Percentiles rank a stretch among this genome's conserved stretches.
These are phyloP conservation scores for Electrona antarctica DNA, from an alignment of 2,113 vertebrate genomes.

Conservation along the genomic window DNA sequence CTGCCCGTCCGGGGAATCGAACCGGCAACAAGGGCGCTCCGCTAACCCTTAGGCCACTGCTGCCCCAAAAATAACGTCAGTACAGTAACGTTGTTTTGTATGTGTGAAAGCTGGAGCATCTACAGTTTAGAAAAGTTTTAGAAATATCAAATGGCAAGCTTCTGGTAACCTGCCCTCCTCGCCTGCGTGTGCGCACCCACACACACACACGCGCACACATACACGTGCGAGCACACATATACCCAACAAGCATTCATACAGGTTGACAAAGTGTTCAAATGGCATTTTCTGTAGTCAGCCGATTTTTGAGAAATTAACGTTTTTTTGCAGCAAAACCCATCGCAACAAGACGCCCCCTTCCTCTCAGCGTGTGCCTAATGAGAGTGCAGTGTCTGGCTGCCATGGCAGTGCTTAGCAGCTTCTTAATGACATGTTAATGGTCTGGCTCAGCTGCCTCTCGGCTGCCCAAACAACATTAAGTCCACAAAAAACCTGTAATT, in stretches of 20 bases:
- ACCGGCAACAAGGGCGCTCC: no score
- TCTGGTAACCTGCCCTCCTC: no score
- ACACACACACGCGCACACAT: background rate
- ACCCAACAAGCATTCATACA: no score
- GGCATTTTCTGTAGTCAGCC: constrained; percentile 45
- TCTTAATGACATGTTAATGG: constrained; percentile 78
- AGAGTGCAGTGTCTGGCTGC: constrained; percentile 68
- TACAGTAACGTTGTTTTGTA: no score
- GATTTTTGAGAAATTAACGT: constrained; percentile 35
- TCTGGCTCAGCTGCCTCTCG: constrained; percentile 74
- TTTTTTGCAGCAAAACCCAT: constrained; percentile 51
- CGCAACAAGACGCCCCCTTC: constrained; percentile 48
- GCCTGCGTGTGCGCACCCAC: no score
- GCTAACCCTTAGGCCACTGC: no score
- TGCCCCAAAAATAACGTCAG: no score
- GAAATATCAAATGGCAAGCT: no score
- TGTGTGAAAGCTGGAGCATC: no score
- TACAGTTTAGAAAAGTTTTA: no score
- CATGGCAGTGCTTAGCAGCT: constrained; percentile 68
- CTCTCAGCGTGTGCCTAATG: constrained; percentile 65
- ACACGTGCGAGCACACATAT: no score
- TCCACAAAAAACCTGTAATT: constrained; percentile 71
- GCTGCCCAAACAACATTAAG: constrained; percentile 78
- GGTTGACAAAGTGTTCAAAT: background rate
- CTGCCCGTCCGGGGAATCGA: no score